Base-by-base conservation (phyloP, 2,888 invertebrate genomes). In the Leptothorax acervorum region DNA sequence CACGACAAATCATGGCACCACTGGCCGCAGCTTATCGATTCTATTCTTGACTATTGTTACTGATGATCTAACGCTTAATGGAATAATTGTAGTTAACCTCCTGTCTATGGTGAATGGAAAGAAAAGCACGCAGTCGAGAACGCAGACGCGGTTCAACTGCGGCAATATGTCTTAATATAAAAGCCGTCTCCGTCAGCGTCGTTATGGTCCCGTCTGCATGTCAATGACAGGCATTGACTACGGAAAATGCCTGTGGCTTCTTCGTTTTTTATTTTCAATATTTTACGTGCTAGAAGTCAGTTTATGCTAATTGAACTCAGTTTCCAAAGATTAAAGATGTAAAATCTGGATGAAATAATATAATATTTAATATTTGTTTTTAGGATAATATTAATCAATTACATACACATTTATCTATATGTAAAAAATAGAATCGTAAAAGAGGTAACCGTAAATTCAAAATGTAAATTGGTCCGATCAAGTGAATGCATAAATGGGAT, bases 101-200 rank as follows among this genome's bases (percentile, higher is more conserved):
- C 68, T 86, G 88, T 60, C 57, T 84, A 79, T 68, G 73, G 75
- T 35, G 82, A 82, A 82, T 79, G 62, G 86, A 85, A 73, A 62
- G 83, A 76, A 85, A 90, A 83, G 71, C 82, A 85, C 74, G 87
- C 57, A 48, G 79, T 28, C 73, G 81, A 62, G 92, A 89, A 91
- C 88, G 90, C 88, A 88, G 87, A 70, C 83, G 71, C 81, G 85
- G 86, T 88, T 92, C 90, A 91, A 86, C 89, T 88, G 89, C 82
- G 68, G 88, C 78, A 90, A 92, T 92, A 89, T 91, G 90, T 92
- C 91, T 91, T 92, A 90, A 88, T 92, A 90, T 87, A 89, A 84
- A 84, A 86, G 53, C 82, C n/a, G 84, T 42, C 65, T 42, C 71
- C 75, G 89, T 88, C 87, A 90, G 84, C 79, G 75, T 84, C 84